These are phyloP conservation scores for Chrysomallon squamiferum DNA, from an alignment of 1,140 invertebrate genomes.

Conservation along the genomic window DNA sequence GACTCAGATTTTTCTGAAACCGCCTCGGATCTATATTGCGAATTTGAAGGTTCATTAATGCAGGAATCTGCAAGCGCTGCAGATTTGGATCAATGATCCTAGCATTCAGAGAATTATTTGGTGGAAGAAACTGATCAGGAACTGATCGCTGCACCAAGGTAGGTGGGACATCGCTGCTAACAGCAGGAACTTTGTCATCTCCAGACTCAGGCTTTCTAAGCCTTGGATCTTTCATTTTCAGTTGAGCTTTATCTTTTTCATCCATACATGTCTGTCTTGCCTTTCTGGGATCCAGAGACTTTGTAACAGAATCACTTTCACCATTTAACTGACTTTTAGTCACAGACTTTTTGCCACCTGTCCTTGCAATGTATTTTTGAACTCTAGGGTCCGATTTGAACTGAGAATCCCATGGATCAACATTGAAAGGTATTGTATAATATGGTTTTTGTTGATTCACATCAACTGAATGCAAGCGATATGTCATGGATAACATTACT, in stretches of 20 bases:
- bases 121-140: neutral
- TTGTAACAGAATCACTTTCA: neutral
- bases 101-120: neutral
- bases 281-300: constrained; percentile 1
- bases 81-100: constrained; percentile 26
- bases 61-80: constrained; percentile 24
- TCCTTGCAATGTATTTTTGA: constrained; percentile 26
- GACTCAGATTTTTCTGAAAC: too few species aligned
- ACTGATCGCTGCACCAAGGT: neutral
- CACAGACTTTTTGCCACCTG: neutral
- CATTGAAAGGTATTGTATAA: constrained; percentile 22
- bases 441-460: constrained; percentile 19
- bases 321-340: neutral
- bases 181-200: neutral
- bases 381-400: constrained; percentile 49
- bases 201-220: neutral
- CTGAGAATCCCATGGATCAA: constrained; percentile 38
- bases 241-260: constrained; percentile 11
- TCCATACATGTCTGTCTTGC: constrained; percentile 3
- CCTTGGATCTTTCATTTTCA: constrained; percentile 11
- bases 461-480: constrained; percentile 15
- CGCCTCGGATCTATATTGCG: too few species aligned
- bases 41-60: neutral
- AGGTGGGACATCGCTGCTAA: neutral
- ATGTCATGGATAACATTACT: constrained; percentile 14